A percentile compares a stretch with the other conserved stretches of the same genome.
Conservation (phyloP, 2,797 vertebrate species). For the Podarcis siculus region DNA sequence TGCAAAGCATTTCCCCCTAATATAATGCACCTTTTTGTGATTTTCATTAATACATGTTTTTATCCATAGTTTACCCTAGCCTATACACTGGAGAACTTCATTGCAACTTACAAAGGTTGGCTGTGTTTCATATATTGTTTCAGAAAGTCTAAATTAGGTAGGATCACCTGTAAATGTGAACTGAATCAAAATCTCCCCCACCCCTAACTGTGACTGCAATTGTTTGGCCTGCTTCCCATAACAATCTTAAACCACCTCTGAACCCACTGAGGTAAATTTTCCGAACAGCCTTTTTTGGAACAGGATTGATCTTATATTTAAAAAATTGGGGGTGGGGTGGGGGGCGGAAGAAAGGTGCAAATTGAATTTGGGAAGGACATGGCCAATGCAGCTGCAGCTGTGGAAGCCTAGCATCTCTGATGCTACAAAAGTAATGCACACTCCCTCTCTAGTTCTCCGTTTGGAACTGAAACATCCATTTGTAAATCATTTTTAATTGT, state of each 20-base stretch:
- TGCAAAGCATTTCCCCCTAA: too few species aligned
- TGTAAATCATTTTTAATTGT: slow-evolving; percentile 80
- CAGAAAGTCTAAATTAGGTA: too few species aligned
- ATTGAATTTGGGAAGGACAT: accelerated
- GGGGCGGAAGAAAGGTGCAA: background rate
- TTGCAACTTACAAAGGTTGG: too few species aligned
- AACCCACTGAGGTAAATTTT: slow-evolving; percentile 19
- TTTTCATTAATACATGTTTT: too few species aligned
- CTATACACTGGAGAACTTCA: too few species aligned
- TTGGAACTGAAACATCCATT: slow-evolving; percentile 54
- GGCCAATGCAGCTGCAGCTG: slow-evolving; percentile 30
- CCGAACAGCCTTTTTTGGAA: background rate
- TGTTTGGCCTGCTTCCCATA: background rate
- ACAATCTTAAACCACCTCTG: background rate
- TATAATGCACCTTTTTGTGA: too few species aligned
- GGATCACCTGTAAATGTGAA: background rate
- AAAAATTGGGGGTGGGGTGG: too few species aligned
- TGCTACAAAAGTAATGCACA: background rate
- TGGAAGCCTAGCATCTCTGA: slow-evolving; percentile 35
- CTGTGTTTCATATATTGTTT: too few species aligned
- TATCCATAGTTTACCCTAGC: too few species aligned
- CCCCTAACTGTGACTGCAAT: background rate
- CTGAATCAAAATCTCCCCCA: background rate
- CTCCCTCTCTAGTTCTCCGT: slow-evolving; percentile 52
- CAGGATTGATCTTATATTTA: background rate